phyloP scores from a whole-genome alignment of 2,113 vertebrate genomes.

The Cacatua alba region DNA sequence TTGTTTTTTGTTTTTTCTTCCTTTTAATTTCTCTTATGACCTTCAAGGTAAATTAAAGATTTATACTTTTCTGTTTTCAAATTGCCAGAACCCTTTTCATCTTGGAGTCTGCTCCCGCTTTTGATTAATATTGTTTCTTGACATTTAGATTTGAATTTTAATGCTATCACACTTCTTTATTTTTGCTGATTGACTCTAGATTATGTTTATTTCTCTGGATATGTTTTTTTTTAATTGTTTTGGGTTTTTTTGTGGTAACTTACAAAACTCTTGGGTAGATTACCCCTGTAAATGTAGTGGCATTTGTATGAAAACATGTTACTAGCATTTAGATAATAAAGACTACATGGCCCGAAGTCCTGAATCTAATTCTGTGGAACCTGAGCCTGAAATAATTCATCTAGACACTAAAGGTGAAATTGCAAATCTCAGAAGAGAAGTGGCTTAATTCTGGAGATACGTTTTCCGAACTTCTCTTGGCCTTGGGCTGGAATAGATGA shows the following conservation, averaged over 20 bases:
- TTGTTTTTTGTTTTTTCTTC: background rate
- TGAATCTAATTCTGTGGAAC: background rate
- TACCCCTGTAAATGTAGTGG: background rate
- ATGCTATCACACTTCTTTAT: background rate
- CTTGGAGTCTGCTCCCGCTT: background rate
- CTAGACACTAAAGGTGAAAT: background rate
- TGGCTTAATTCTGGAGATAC: background rate
- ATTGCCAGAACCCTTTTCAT: background rate
- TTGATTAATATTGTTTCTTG: background rate
- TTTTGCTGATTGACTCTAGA: background rate
- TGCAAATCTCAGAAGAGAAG: background rate
- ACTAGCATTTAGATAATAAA: background rate
- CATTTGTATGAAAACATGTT: background rate
- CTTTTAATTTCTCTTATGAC: background rate
- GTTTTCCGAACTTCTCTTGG: background rate
- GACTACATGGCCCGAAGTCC: background rate
- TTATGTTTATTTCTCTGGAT: background rate
- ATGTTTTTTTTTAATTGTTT: background rate
- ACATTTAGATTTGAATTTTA: slow-evolving; percentile 30
- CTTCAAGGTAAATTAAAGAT: background rate
- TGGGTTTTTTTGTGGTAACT: background rate
- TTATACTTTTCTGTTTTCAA: slow-evolving; percentile 9
- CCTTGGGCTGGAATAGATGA: background rate
- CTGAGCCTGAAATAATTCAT: slow-evolving; percentile 3
- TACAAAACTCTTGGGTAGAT: background rate